Conservation (phyloP, 2,113 vertebrate species). For the Limnothrissa miodon region DNA sequence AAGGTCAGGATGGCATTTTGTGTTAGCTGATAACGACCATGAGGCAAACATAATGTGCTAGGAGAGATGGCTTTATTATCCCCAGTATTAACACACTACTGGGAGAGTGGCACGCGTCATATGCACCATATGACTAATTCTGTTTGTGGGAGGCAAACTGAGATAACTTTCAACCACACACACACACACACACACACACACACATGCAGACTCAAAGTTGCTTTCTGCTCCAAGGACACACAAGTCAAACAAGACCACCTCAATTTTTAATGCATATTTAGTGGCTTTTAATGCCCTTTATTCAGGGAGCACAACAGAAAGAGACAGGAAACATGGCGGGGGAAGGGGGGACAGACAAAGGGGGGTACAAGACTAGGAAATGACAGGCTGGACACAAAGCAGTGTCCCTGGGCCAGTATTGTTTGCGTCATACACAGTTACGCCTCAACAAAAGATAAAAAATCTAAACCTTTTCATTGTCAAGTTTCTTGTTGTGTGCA, state of each 20-base stretch:
- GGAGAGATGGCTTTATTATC: constrained; percentile 34
- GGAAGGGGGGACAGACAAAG: not conserved
- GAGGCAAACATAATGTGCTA: constrained; percentile 65
- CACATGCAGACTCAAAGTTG: not conserved
- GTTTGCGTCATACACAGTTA: not conserved
- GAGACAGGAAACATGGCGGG: not conserved
- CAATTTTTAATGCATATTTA: constrained; percentile 20
- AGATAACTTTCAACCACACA: constrained; percentile 18
- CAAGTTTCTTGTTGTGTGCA: not conserved
- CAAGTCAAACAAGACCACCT: constrained; percentile 3
- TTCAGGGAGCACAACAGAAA: not conserved
- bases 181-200: not conserved
- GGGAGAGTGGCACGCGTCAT: constrained; percentile 32
- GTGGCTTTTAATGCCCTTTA: not conserved
- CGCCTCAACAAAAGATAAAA: not conserved
- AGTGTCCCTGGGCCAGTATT: not conserved
- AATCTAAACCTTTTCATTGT: not conserved
- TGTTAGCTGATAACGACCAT: constrained; percentile 74
- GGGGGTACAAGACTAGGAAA: not conserved
- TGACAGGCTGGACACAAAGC: constrained; percentile 2
- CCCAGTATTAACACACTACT: constrained; percentile 48
- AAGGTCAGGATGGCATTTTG: constrained; percentile 65
- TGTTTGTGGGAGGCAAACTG: constrained; percentile 27
- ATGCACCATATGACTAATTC: constrained; percentile 34
- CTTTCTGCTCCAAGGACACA: not conserved